Evolutionary conservation across 2,888 invertebrate species (phyloP).

Genomic region (Hetaerina titia): DNA sequence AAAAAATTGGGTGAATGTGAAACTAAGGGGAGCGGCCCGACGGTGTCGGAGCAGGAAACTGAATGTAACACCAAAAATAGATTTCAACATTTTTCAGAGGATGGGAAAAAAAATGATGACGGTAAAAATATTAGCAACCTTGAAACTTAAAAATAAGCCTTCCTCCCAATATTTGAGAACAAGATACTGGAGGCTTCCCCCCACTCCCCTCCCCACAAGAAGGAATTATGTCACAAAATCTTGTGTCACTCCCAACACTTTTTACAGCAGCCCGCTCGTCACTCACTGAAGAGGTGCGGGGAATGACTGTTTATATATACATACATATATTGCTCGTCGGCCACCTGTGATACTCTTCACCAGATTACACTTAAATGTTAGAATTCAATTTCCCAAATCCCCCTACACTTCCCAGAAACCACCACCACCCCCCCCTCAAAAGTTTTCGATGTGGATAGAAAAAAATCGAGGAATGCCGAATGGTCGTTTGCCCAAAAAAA

Average conservation of each 20-base stretch:
- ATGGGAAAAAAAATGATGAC: neutral
- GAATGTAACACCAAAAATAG: neutral
- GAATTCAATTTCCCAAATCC: conserved; percentile 42
- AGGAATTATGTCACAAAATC: conserved; percentile 31
- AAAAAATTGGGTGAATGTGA: neutral
- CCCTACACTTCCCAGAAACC: neutral
- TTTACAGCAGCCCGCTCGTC: conserved; percentile 38
- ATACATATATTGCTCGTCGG: conserved; percentile 58
- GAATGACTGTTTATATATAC: neutral
- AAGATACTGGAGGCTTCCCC: neutral
- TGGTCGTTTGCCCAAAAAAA: neutral
- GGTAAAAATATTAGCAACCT: conserved; percentile 11
- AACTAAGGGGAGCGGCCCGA: neutral
- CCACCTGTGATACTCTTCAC: conserved; percentile 66
- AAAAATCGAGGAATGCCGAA: neutral
- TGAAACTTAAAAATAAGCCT: conserved; percentile 1
- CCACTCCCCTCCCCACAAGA: neutral
- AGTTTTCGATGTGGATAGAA: neutral
- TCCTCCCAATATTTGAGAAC: neutral
- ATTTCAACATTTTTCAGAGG: neutral
- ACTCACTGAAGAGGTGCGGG: conserved; percentile 12
- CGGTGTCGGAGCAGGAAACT: neutral
- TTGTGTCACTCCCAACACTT: conserved; percentile 40
- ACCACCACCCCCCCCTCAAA: neutral
- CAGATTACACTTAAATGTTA: conserved; percentile 47